Base-by-base conservation (phyloP, 2,888 invertebrate genomes). In the Mycalesis mineus region DNA sequence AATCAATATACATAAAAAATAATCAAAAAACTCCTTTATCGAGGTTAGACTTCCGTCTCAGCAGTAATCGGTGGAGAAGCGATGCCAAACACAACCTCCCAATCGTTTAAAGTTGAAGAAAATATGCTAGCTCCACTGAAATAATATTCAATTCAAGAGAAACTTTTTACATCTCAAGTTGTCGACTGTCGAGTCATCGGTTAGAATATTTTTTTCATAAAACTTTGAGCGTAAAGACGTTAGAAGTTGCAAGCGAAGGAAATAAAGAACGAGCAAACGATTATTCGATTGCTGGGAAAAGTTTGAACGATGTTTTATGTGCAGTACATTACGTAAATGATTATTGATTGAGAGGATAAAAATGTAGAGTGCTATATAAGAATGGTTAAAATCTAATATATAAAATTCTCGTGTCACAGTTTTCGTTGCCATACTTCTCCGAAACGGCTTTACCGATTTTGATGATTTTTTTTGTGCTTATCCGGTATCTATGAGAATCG, bases 161-260 rank as follows among this genome's bases (percentile, higher is more conserved):
- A 60, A 60, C 60, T 60, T 60, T 56, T 58, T 54, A 51, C 47
- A 54, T 58, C 8, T 14, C 29, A 55, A 60, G 49, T 58, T 54
- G 44, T 41, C 17, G 33, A 33, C 14, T 33, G 47, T 14, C 37
- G 50, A 58, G 44, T 28, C 51, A 14, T 44, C 48, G 8, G 50
- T 42, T 49, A 44, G 52, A 60, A 48, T 17, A 37, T 42, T 55
- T 54, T 45, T 40, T 45, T 37, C 37, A 15, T 37, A 13, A 29
- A 49, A 37, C 40, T 51, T 51, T 41, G 7, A 31, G 29, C 51
- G 40, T 50, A 50, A 57, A 51, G 33, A 52, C 52, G 45, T 44
- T 44, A 22, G 22, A 47, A 33, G 47, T 52, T 40, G 40, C 36
- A 36, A 13, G 14, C 29, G 13, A 9, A 15, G 44, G 45, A 40